These are phyloP conservation scores for Cyphomyrus discorhynchus DNA, from an alignment of 2,113 vertebrate genomes.

Conservation along the genomic window DNA sequence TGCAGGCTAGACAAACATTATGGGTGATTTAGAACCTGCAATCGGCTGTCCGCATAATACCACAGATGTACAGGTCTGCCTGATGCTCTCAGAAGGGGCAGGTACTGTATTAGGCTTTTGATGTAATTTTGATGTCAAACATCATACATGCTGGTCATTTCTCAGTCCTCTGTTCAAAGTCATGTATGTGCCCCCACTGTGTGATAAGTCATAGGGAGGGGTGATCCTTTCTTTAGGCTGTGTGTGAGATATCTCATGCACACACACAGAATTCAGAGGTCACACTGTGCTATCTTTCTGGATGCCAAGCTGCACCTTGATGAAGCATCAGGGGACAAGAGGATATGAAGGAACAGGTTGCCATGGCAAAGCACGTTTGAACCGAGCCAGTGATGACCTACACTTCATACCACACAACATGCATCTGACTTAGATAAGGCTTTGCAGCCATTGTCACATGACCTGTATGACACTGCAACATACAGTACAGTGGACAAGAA, in stretches of 20 bases:
- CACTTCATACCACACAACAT: not conserved
- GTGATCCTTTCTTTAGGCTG: not conserved
- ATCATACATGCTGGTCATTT: not conserved
- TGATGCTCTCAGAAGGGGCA: not conserved
- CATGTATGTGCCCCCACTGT: not conserved
- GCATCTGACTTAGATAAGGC: not conserved
- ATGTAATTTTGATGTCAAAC: not conserved
- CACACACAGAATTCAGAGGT: not conserved
- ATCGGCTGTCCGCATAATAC: not conserved
- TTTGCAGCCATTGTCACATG: not conserved
- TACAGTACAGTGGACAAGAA: not conserved
- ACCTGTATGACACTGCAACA: not conserved
- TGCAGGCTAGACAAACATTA: not conserved
- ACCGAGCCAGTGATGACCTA: not conserved
- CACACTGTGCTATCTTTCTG: not conserved
- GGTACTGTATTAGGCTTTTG: not conserved
- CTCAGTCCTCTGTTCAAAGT: not conserved
- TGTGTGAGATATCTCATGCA: not conserved
- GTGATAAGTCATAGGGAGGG: not conserved
- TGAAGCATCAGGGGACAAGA: not conserved
- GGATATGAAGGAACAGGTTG: not conserved
- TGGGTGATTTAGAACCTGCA: not conserved
- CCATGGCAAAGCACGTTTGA: not conserved
- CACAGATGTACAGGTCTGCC: not conserved
- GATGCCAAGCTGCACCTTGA: not conserved